Percentiles rank a stretch among this genome's conserved stretches.
Conservation (phyloP, 2,113 vertebrate genomes). For the Syrmaticus mikado region DNA sequence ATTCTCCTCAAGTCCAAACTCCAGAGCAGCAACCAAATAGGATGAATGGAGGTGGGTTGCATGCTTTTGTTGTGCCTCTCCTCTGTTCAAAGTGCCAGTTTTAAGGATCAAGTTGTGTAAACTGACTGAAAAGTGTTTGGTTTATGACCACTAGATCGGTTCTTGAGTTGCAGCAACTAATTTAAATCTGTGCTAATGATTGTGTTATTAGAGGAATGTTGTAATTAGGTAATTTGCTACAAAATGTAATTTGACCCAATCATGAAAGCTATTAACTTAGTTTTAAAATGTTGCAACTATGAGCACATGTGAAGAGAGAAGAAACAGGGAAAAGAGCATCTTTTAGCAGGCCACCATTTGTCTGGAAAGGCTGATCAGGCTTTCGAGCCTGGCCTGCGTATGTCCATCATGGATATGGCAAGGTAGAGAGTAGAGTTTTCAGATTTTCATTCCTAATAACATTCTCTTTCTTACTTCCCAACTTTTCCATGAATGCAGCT, state of each 20-base stretch:
- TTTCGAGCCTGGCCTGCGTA: neutral
- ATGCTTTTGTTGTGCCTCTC: neutral
- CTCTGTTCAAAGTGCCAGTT: neutral
- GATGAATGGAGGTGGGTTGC: conserved; percentile 84
- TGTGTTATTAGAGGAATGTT: neutral
- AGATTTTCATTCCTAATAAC: neutral
- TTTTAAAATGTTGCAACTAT: neutral
- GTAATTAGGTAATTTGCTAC: neutral
- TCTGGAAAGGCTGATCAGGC: neutral
- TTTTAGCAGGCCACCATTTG: neutral
- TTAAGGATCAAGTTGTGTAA: neutral
- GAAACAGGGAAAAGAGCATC: neutral
- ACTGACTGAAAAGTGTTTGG: neutral
- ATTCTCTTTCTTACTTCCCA: neutral
- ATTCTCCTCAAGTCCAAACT: conserved; percentile 82
- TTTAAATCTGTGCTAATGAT: neutral
- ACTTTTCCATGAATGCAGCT: neutral
- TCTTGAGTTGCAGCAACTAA: neutral
- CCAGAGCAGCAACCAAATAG: conserved; percentile 85
- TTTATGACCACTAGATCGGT: neutral
- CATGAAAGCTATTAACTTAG: neutral
- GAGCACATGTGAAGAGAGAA: neutral
- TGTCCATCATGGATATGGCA: neutral
- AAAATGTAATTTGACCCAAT: neutral
- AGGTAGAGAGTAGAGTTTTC: neutral